Conservation (phyloP, 2,888 invertebrate species). For the Dicyrtoma fusca region DNA sequence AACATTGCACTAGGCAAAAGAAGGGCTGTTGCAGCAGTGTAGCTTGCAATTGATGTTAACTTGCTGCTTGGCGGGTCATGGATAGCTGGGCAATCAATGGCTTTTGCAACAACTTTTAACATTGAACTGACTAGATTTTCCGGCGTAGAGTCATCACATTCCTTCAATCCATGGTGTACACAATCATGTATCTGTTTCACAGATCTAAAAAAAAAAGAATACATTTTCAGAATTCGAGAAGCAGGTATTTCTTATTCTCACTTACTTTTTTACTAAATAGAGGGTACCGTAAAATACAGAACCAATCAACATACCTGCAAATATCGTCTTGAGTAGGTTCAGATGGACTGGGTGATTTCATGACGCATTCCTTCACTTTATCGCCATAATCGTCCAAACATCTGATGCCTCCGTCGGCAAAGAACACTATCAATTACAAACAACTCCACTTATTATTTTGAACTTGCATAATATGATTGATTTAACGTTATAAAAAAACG, state of each 20-base stretch:
- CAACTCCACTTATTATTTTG: not conserved
- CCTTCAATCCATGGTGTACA: conserved; percentile 39
- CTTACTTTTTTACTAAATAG: not conserved
- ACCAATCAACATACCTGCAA: conserved; percentile 36
- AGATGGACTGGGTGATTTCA: conserved; percentile 29
- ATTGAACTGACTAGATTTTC: conserved; percentile 54
- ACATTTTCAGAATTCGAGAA: too few relatives aligned
- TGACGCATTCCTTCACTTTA: conserved; percentile 48
- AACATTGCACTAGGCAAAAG: not conserved
- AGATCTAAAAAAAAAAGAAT: conserved; percentile 21
- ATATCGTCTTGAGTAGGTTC: conserved; percentile 40
- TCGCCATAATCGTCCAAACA: conserved; percentile 52
- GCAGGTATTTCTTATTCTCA: too few relatives aligned
- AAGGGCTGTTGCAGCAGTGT: not conserved
- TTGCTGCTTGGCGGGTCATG: conserved; percentile 4
- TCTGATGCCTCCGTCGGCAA: conserved; percentile 51
- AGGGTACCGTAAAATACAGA: conserved; percentile 2
- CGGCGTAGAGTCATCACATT: conserved; percentile 53
- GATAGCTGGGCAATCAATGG: conserved; percentile 41
- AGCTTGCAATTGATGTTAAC: not conserved
- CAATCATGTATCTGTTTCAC: conserved; percentile 48
- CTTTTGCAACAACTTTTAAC: conserved; percentile 50
- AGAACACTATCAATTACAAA: conserved; percentile 35
- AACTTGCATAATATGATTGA: too few relatives aligned
- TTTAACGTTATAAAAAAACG: too few relatives aligned